phyloP scores from a whole-genome alignment of 37 sponge, comb jelly and placozoan species.

The Beroe ovata region DNA sequence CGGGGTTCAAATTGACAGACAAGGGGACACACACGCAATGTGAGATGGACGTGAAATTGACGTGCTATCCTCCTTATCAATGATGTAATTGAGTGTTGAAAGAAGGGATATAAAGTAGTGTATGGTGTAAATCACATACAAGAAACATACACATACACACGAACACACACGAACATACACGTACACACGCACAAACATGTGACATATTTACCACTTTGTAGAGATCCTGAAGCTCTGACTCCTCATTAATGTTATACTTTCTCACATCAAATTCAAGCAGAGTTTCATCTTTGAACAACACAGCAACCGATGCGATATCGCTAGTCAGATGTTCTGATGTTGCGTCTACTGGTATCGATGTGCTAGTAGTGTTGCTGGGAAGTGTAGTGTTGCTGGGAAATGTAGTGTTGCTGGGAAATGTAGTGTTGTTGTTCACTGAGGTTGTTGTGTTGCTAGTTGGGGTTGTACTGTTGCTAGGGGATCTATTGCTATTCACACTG shows the following conservation, averaged over 20 bases:
- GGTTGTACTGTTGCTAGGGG: neutral
- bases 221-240: neutral
- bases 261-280: neutral
- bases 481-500: neutral
- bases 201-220: neutral
- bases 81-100: neutral
- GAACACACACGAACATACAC: too few species aligned
- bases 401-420: neutral
- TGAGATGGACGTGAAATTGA: too few species aligned
- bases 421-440: neutral
- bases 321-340: too few species aligned
- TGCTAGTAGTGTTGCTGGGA: too few species aligned
- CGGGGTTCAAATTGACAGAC: too few species aligned
- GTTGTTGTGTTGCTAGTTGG: neutral
- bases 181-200: neutral
- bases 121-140: too few species aligned
- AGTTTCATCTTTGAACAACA: neutral
- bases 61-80: neutral
- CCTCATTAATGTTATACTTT: neutral
- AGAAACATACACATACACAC: too few species aligned
- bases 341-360: too few species aligned
- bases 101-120: too few species aligned
- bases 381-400: too few species aligned
- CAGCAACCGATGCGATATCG: neutral
- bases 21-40: too few species aligned